These are phyloP conservation scores for Heteronetta atricapilla DNA, from an alignment of 2,113 vertebrate species.

Conservation along the genomic window DNA sequence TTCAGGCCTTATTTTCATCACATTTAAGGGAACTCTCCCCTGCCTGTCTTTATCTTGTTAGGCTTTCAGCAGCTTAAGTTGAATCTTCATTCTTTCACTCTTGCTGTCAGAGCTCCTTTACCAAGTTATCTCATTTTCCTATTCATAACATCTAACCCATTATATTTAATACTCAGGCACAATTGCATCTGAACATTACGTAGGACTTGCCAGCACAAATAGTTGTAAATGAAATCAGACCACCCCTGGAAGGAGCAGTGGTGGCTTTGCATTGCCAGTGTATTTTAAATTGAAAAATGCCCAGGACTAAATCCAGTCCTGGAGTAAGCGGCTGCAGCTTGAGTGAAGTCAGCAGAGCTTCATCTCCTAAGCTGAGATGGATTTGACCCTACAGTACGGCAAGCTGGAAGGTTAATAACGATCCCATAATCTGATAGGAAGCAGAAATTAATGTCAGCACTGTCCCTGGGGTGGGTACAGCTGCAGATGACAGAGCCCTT, in stretches of 20 bases:
- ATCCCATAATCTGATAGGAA: conserved; percentile 34
- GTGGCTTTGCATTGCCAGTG: conserved; percentile 9
- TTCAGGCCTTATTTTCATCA: conserved; percentile 86
- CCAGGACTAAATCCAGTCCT: conserved; percentile 46
- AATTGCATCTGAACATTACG: conserved; percentile 63
- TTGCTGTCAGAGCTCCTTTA: conserved; percentile 77
- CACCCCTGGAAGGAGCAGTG: conserved; percentile 27
- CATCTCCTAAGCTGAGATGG: conserved; percentile 9
- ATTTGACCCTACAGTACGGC: not conserved
- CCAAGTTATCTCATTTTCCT: conserved; percentile 74
- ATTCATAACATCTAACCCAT: conserved; percentile 73
- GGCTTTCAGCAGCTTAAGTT: conserved; percentile 79
- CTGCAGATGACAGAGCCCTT: not conserved
- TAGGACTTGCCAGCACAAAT: conserved; percentile 56
- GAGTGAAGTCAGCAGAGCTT: not conserved
- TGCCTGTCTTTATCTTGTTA: conserved; percentile 84
- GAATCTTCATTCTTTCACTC: conserved; percentile 79
- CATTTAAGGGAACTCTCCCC: conserved; percentile 77
- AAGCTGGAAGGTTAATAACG: conserved; percentile 36
- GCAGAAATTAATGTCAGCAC: conserved; percentile 53
- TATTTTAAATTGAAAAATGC: conserved; percentile 62
- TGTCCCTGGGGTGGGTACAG: not conserved
- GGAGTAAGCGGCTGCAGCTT: not conserved
- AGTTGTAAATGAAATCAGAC: conserved; percentile 65
- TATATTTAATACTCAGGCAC: conserved; percentile 66